Evolutionary conservation across 64 coral and sea anemone species (phyloP).

Genomic region (Acropora yongei): DNA sequence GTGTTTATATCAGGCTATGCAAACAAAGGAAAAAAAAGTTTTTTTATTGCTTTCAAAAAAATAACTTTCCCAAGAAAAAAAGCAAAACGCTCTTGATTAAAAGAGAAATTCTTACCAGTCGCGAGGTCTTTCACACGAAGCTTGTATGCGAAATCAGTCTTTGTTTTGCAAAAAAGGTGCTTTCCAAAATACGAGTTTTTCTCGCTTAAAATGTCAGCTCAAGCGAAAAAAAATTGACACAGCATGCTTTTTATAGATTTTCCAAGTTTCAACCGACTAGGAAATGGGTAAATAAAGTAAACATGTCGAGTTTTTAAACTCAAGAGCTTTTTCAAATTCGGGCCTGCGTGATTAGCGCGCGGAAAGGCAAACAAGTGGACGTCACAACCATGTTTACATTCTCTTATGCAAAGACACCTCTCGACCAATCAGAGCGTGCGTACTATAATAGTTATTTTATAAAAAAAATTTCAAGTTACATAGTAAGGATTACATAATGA

Average conservation of each 20-base stretch:
- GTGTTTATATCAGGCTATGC: too few species aligned
- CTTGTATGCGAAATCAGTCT: too few species aligned
- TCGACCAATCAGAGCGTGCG: too few species aligned
- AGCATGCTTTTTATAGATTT: not conserved
- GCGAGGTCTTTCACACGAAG: too few species aligned
- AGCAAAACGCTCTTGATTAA: too few species aligned
- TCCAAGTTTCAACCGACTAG: not conserved
- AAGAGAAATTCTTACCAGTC: too few species aligned
- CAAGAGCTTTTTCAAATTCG: not conserved
- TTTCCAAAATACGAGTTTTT: not conserved
- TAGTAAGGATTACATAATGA: not conserved
- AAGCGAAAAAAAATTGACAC: not conserved
- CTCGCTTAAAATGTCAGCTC: not conserved
- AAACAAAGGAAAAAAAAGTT: too few species aligned
- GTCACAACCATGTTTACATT: not conserved
- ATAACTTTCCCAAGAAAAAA: too few species aligned
- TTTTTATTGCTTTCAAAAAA: too few species aligned
- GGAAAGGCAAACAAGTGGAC: not conserved
- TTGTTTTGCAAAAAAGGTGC: too few species aligned
- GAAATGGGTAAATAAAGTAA: not conserved
- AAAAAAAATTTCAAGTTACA: not conserved
- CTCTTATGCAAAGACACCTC: too few species aligned
- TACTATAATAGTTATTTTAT: too few species aligned
- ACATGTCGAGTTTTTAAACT: not conserved
- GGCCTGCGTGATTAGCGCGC: not conserved